Percentiles rank a stretch among this genome's conserved stretches.
These are phyloP conservation scores for Penaeus indicus DNA, from an alignment of 1,140 invertebrate species.

Conservation along the genomic window DNA sequence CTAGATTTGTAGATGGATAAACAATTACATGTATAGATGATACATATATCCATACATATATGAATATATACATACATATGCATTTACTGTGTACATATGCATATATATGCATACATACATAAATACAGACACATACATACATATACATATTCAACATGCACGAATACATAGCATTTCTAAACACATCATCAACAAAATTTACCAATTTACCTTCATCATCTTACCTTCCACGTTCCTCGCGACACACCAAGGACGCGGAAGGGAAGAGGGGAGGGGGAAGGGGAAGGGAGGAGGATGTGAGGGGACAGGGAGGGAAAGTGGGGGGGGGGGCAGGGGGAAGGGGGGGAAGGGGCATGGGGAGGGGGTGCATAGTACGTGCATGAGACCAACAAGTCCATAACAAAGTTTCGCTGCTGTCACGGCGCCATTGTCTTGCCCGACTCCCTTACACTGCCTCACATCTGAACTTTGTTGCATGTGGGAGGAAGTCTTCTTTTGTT, in stretches of 20 bases:
- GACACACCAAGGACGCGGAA: too few species aligned
- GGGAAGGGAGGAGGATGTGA: background rate
- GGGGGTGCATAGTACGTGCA: too few species aligned
- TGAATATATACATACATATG: conserved; percentile 16
- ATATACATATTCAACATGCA: background rate
- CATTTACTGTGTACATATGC: background rate
- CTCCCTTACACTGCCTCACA: too few species aligned
- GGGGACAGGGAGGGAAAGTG: background rate
- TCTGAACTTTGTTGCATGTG: too few species aligned
- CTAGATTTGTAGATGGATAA: background rate
- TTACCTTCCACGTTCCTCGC: too few species aligned
- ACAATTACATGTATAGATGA: conserved; percentile 9
- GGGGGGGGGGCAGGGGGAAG: background rate
- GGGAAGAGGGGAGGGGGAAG: too few species aligned
- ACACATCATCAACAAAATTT: too few species aligned
- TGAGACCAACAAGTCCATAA: too few species aligned
- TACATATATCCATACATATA: background rate
- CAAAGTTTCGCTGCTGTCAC: too few species aligned
- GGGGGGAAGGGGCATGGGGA: background rate
- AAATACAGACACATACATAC: conserved; percentile 21
- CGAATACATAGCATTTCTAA: background rate
- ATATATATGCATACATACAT: conserved; percentile 4
- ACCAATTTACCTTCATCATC: too few species aligned
- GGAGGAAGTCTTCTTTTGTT: too few species aligned
- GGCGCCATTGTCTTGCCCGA: too few species aligned